These are phyloP conservation scores for Hippasteria phrygiana DNA, from an alignment of 53 echinoderm and acorn worm genomes.

Conservation along the genomic window DNA sequence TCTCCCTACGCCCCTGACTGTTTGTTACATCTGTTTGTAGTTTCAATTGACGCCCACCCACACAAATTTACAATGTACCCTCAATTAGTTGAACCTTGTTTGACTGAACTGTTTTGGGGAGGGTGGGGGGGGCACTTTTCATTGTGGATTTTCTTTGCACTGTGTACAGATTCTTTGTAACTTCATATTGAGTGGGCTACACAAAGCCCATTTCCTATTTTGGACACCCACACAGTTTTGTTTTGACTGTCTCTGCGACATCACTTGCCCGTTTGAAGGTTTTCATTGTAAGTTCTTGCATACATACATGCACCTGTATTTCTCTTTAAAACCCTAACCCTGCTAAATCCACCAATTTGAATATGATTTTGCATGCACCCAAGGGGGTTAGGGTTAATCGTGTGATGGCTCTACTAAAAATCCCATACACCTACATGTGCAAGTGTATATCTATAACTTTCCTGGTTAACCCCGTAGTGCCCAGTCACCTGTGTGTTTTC, in stretches of 20 bases:
- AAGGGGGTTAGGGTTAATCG: no score
- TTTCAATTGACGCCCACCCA: not conserved
- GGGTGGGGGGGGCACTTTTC: not conserved
- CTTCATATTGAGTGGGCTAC: not conserved
- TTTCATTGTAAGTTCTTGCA: no score
- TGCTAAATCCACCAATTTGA: no score
- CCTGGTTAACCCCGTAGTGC: no score
- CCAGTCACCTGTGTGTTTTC: no score
- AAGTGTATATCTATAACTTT: no score
- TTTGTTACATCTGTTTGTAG: not conserved
- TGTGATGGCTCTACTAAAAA: no score
- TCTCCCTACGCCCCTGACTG: not conserved
- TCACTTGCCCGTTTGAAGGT: not conserved
- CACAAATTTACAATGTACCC: no score
- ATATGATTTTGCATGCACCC: no score
- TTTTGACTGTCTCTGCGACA: not conserved
- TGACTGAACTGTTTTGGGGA: not conserved
- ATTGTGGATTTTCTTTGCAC: not conserved
- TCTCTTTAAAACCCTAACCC: no score
- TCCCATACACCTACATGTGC: no score
- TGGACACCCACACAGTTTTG: not conserved
- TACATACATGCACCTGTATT: no score
- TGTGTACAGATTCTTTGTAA: not conserved
- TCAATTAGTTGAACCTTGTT: not conserved
- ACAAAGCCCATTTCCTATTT: not conserved